These are phyloP conservation scores for Lophotriccus pileatus DNA, from an alignment of 2,797 vertebrate genomes.

Conservation along the genomic window DNA sequence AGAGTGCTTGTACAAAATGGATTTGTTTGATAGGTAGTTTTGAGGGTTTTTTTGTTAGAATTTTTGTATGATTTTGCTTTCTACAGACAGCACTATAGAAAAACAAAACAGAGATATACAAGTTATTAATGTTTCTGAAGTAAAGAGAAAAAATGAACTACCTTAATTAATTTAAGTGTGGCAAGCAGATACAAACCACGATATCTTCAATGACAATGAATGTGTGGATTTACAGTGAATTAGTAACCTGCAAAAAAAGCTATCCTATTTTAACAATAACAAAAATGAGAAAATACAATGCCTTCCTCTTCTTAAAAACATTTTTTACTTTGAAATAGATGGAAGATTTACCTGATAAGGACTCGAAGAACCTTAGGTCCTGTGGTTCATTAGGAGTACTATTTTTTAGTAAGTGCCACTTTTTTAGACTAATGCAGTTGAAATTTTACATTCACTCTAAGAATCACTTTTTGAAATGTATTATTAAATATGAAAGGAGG, in stretches of 20 bases:
- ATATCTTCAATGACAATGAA: not conserved
- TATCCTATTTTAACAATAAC: not conserved
- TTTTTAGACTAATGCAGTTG: not conserved
- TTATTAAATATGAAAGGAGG: slow-evolving; percentile 15
- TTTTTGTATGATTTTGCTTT: not conserved
- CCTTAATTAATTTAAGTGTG: not conserved
- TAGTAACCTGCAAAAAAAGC: not conserved
- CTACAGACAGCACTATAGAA: not conserved
- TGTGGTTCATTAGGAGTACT: not conserved
- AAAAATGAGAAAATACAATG: not conserved
- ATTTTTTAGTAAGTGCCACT: not conserved
- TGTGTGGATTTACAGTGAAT: not conserved
- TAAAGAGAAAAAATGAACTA: not conserved
- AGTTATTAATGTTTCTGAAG: not conserved
- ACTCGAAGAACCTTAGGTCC: not conserved
- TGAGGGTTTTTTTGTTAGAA: not conserved
- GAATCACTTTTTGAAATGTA: not conserved
- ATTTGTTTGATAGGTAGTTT: not conserved
- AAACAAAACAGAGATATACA: not conserved
- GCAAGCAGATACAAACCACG: not conserved
- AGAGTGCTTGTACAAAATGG: not conserved
- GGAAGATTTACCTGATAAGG: not conserved
- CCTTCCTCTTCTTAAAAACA: not conserved
- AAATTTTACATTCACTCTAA: not conserved
- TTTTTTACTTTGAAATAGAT: not conserved